Evolutionary conservation across 2,797 vertebrate species (phyloP).

Genomic region (Chrosomus eos): DNA sequence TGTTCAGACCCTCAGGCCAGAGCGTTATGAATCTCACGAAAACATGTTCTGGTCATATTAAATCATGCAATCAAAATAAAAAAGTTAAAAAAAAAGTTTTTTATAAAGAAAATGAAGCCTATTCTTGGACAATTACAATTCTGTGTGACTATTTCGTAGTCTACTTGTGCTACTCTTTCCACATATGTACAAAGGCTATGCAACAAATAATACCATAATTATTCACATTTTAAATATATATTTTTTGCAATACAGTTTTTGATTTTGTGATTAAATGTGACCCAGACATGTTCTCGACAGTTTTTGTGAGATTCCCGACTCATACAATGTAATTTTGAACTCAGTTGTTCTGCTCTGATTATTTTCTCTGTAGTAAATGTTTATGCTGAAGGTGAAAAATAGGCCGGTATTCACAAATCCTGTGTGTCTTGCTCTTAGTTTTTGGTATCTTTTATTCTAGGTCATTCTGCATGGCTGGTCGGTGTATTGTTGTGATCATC

Average conservation of each 20-base stretch:
- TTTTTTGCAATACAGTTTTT: background rate
- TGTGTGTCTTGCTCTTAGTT: conserved; percentile 13
- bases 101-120: background rate
- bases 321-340: background rate
- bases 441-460: background rate
- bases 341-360: conserved; percentile 11
- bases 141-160: background rate
- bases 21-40: background rate
- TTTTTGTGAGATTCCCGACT: background rate
- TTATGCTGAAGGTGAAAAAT: background rate
- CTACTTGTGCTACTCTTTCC: too few relatives aligned
- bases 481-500: conserved; percentile 10
- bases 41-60: background rate
- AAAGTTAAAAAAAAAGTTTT: background rate
- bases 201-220: background rate
- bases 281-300: background rate
- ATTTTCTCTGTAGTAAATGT: background rate
- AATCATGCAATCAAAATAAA: background rate
- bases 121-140: background rate
- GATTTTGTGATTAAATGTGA: background rate
- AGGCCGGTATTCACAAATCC: background rate
- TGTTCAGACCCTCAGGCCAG: background rate
- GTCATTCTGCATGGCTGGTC: conserved; percentile 10
- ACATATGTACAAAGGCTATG: background rate
- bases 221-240: background rate